phyloP scores from a whole-genome alignment of 2,113 vertebrate genomes.

The Terrapene triunguis region DNA sequence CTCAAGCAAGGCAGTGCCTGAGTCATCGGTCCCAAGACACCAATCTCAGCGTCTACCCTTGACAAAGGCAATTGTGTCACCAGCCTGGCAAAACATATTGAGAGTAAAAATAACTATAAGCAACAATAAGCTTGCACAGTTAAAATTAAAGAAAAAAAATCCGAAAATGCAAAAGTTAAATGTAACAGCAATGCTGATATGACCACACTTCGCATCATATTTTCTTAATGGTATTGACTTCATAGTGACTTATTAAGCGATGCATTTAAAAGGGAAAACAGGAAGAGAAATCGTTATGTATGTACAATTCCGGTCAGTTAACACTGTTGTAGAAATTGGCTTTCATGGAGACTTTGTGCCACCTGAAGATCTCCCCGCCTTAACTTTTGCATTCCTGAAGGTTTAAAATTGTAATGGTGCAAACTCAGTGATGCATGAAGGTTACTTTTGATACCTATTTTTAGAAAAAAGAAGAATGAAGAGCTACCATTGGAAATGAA shows the following conservation, averaged over 20 bases:
- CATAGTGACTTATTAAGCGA: neutral
- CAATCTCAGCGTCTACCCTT: neutral
- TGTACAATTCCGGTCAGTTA: neutral
- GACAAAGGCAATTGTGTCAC: neutral
- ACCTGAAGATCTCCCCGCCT: neutral
- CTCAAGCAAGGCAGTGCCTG: neutral
- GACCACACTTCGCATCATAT: neutral
- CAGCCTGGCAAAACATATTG: neutral
- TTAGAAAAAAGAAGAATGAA: neutral
- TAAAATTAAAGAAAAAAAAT: neutral
- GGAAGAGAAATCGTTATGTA: neutral
- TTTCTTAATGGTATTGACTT: neutral
- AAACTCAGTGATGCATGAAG: neutral
- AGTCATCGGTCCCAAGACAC: neutral
- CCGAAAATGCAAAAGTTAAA: neutral
- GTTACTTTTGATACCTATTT: neutral
- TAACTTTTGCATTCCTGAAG: neutral
- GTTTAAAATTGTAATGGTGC: neutral
- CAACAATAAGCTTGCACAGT: neutral
- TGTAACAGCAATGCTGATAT: neutral
- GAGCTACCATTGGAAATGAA: neutral
- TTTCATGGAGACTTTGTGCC: neutral
- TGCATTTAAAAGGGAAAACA: neutral
- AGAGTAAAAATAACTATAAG: constrained; percentile 24
- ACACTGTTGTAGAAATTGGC: neutral